A percentile compares a stretch with the other conserved stretches of the same genome.
phyloP scores from a whole-genome alignment of 2,888 invertebrate species.

The Thera britannica region DNA sequence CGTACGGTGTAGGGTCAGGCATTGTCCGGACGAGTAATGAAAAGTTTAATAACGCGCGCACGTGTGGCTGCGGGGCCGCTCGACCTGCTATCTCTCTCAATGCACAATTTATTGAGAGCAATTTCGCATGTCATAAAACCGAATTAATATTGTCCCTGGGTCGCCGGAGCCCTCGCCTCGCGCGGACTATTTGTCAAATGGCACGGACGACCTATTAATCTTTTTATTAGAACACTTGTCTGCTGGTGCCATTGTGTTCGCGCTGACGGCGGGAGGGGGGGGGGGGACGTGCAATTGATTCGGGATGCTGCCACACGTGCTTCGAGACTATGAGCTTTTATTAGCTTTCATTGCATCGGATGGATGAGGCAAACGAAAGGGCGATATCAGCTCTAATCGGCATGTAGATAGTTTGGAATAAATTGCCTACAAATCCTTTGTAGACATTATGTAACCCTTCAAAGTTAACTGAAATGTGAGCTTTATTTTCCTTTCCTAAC shows the following conservation, averaged over 20 bases:
- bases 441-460: too few species aligned
- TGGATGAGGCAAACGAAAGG: not conserved
- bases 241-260: conserved; percentile 41
- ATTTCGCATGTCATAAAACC: conserved; percentile 84
- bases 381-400: too few species aligned
- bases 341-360: conserved; percentile 15
- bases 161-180: conserved; percentile 18
- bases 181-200: conserved; percentile 50
- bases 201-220: conserved; percentile 47
- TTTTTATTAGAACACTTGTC: conserved; percentile 44
- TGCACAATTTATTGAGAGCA: conserved; percentile 79
- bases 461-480: too few species aligned
- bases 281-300: conserved; percentile 26
- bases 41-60: conserved; percentile 79
- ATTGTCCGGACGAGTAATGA: conserved; percentile 63
- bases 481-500: too few species aligned
- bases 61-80: conserved; percentile 62
- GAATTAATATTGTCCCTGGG: conserved; percentile 70
- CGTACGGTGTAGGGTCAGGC: conserved; percentile 46
- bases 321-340: conserved; percentile 5
- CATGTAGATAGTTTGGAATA: too few species aligned
- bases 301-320: conserved; percentile 37
- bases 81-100: conserved; percentile 50
- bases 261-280: conserved; percentile 22
- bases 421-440: too few species aligned